phyloP scores from a whole-genome alignment of 1,140 invertebrate species.

The Neotoxoptera formosana region DNA sequence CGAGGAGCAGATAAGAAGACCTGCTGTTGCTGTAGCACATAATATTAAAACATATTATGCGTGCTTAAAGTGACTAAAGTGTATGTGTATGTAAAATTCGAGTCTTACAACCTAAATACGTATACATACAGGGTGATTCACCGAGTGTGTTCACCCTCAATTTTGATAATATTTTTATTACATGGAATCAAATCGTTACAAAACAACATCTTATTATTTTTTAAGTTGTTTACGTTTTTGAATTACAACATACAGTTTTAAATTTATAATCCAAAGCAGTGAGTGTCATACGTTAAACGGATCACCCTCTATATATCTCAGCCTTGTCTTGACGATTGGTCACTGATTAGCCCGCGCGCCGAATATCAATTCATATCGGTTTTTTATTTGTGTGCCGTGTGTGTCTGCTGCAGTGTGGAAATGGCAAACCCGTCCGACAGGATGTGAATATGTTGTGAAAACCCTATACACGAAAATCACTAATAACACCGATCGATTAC shows the following conservation, averaged over 20 bases:
- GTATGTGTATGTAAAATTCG: neutral
- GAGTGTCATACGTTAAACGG: too few relatives aligned
- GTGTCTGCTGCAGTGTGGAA: neutral
- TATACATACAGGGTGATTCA: neutral
- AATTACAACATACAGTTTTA: too few relatives aligned
- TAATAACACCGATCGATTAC: conserved; percentile 26
- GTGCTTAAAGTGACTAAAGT: too few relatives aligned
- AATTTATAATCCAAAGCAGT: too few relatives aligned
- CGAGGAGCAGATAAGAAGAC: neutral
- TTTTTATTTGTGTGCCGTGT: neutral
- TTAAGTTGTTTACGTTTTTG: too few relatives aligned
- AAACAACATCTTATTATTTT: too few relatives aligned
- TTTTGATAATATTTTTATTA: too few relatives aligned
- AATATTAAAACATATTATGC: too few relatives aligned
- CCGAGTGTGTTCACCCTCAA: too few relatives aligned
- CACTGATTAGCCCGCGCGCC: neutral
- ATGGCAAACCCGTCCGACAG: conserved; percentile 6
- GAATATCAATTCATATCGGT: neutral
- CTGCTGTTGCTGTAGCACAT: neutral
- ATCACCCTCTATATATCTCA: too few relatives aligned
- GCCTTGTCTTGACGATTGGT: neutral
- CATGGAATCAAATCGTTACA: too few relatives aligned
- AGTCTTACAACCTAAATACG: neutral
- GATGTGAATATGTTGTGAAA: neutral
- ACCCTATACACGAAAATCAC: conserved; percentile 24